Base-by-base conservation (phyloP, 2,113 vertebrate species). In the Bucco capensis region DNA sequence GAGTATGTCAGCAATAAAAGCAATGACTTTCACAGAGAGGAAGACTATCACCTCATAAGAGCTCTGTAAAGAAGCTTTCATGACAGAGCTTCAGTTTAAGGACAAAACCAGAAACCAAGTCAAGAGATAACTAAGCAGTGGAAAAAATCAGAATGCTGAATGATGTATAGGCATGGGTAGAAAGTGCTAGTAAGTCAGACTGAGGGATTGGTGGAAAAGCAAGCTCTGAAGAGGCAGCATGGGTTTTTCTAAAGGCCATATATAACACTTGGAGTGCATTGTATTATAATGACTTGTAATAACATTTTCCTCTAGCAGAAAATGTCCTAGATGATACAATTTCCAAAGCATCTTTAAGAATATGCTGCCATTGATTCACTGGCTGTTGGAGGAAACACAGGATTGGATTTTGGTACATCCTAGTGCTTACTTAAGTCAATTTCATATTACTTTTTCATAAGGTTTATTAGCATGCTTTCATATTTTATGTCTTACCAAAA, bases 1-100 rank as follows among this genome's bases (percentile, higher is more conserved):
- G 62, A 30, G 46, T 62, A 47, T 70, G 84, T 94, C 91, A 96
- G 92, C 93, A 95, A 46, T 91, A 89, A 94, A 91, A 88, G 90
- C 71, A 85, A 37, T 89, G 92, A 93, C 92, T 90, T 95, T 93
- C 93, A 80, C n/a, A 44, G 70, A 35, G 25, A 71, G 33, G 61
- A 90, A 69, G 70, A 61, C 61, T 65, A 4, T 72, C 88, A 81
- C 73, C 62, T 95, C 72, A 12, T 83, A 56, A 88, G 60, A 64
- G 61, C 62, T 85, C 76, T 40, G 66, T 31, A 18, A 83, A 77
- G 88, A 46, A 61, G 58, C 54, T 74, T 57, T 88, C 62, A 72
- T 46, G 86, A 37, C 80, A 93, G 53, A 81, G 83, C 61, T 90
- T 78, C 61, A 21, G 73, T 71, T 95, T 74, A 14, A 53, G 91